These are phyloP conservation scores for Drosophila mimetica DNA, from an alignment of 2,888 invertebrate genomes.

Conservation along the genomic window DNA sequence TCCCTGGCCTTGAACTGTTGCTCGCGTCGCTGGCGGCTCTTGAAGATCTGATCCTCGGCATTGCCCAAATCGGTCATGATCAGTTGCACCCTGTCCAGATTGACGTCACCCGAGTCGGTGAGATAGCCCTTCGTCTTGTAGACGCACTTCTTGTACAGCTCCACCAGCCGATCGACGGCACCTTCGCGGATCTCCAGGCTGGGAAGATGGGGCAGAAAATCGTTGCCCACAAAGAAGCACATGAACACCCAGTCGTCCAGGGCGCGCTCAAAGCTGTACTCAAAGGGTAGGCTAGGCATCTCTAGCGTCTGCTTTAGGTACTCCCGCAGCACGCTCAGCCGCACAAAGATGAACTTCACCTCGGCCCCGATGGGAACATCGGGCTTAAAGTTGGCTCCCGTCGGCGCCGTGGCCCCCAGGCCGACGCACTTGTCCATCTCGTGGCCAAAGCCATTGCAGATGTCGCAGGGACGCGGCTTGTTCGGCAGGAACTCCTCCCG, in stretches of 20 bases:
- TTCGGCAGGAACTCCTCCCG: slow-evolving; percentile 99
- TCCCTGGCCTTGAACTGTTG: slow-evolving; percentile 91
- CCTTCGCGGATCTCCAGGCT: slow-evolving; percentile 98
- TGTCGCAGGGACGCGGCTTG: slow-evolving; percentile 96
- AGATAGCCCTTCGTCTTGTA: slow-evolving; percentile 97
- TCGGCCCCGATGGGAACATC: slow-evolving; percentile 89
- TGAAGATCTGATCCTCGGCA: slow-evolving; percentile 98
- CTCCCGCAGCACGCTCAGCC: slow-evolving; percentile 96
- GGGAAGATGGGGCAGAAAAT: slow-evolving; percentile 98
- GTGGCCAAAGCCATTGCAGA: slow-evolving; percentile 96
- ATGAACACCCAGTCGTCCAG: slow-evolving; percentile 99
- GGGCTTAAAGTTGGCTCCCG: slow-evolving; percentile 83
- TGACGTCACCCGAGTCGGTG: slow-evolving; percentile 97
- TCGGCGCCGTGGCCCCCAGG: slow-evolving; percentile 86
- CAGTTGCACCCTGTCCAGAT: slow-evolving; percentile 96
- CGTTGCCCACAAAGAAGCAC: slow-evolving; percentile 99
- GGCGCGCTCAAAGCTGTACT: slow-evolving; percentile 96
- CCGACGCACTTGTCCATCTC: slow-evolving; percentile 97
- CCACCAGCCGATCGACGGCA: slow-evolving; percentile 97
- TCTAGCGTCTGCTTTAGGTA: slow-evolving; percentile 94
- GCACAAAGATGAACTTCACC: slow-evolving; percentile 95
- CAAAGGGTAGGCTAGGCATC: slow-evolving; percentile 97
- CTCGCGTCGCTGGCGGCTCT: slow-evolving; percentile 94
- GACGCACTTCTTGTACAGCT: slow-evolving; percentile 96
- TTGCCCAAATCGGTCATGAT: slow-evolving; percentile 97